Base-by-base conservation (phyloP, 2,888 invertebrate genomes). In the Drepanosiphum platanoidis region DNA sequence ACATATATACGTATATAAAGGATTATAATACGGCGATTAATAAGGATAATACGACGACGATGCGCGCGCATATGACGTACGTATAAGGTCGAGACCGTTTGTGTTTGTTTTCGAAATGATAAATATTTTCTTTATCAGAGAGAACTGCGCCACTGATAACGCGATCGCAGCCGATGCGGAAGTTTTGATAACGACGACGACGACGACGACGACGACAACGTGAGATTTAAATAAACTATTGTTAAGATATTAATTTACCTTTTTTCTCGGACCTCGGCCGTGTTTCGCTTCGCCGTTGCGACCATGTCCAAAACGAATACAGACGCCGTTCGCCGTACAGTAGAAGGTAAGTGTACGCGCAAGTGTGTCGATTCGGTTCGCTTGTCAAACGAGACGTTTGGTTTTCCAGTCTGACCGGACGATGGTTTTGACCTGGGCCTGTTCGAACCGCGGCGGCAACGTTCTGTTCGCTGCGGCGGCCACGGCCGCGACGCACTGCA, bases 351-450 rank as follows among this genome's bases (percentile, higher is more conserved):
- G n/a, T n/a, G n/a, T n/a, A n/a, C n/a, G n/a, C n/a, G n/a, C n/a
- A n/a, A n/a, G n/a, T n/a, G n/a, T n/a, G n/a, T n/a, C n/a, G n/a
- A n/a, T n/a, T n/a, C n/a, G 18, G 39, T 39, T 7, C 39, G 39
- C 7, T 18, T 46, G 15, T 1, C 4, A 3, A 61, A 61, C n/a
- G 27, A n/a, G 61, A n/a, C 22, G n/a, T 61, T 61, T 61, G 22
- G 22, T 61, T 66, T 34, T 78, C 32, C 30, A 80, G 80, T 46
- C 36, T 15, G 22, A 66, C 22, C 30, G 68, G 77, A 34, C 22
- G 46, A 84, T 84, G 83, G 66, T 75, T 52, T 75, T 75, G 36
- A 77, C 75, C 15, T 66, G 36, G 77, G 52, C 75, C 27, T 84
- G 52, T 36, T 75, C 83, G n/a, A 75, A 75, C 58, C 34, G 52